Evolutionary conservation across 23 tunicate species (phyloP).

Genomic region (Phallusia fumigata): DNA sequence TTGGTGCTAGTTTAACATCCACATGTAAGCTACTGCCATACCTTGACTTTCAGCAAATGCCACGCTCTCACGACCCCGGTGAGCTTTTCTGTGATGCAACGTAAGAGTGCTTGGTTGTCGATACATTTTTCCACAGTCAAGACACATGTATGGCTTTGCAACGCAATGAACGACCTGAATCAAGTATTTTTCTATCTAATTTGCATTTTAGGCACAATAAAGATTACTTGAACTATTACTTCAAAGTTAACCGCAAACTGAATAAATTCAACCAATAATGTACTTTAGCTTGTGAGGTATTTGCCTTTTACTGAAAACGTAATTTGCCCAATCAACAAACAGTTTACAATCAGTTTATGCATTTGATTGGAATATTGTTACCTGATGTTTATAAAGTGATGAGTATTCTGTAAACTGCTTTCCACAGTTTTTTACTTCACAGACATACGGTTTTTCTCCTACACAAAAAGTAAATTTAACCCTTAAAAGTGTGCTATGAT

Average conservation of each 20-base stretch:
- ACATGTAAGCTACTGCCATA: too few species aligned
- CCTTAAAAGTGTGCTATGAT: not conserved
- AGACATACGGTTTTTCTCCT: slow-evolving; percentile 88
- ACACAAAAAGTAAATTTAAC: not conserved
- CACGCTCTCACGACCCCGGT: slow-evolving; percentile 10
- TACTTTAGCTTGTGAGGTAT: too few species aligned
- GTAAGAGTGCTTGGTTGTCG: slow-evolving; percentile 31
- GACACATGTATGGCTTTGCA: slow-evolving; percentile 51
- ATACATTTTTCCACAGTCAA: slow-evolving; percentile 59
- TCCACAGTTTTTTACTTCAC: slow-evolving; percentile 47
- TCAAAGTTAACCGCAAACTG: too few species aligned
- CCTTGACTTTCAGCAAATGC: not conserved
- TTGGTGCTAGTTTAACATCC: too few species aligned
- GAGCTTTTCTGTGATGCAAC: slow-evolving; percentile 38
- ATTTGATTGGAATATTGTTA: too few species aligned
- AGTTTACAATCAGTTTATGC: too few species aligned
- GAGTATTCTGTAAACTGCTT: slow-evolving; percentile 90
- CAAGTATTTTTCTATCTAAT: too few species aligned
- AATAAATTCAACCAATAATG: too few species aligned
- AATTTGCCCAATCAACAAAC: too few species aligned
- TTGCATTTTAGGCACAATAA: too few species aligned
- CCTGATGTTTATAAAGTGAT: slow-evolving; percentile 85
- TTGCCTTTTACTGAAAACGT: too few species aligned
- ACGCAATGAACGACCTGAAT: slow-evolving; percentile 60
- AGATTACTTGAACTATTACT: too few species aligned